Conservation (phyloP, 2,113 vertebrate genomes). For the Symphodus melops region DNA sequence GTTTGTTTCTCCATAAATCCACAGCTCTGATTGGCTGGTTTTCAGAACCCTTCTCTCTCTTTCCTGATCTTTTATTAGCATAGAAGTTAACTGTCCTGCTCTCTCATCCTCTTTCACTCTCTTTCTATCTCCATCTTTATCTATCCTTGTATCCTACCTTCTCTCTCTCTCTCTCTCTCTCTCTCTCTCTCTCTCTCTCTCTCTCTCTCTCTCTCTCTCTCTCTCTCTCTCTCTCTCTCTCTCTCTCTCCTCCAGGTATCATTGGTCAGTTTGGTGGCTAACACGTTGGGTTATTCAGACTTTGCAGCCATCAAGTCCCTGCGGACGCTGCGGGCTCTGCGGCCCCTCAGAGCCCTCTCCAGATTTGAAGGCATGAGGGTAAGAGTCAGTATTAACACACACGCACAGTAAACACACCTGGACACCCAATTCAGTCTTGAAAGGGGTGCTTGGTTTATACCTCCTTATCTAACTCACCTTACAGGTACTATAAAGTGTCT, state of each 20-base stretch:
- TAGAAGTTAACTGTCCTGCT: constrained; percentile 40
- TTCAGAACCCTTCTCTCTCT: neutral
- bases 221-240: no score
- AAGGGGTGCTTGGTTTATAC: neutral
- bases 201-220: neutral
- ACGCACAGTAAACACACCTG: constrained; percentile 10
- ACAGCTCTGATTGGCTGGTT: constrained; percentile 5
- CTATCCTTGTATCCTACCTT: neutral
- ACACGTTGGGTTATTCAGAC: constrained; percentile 93
- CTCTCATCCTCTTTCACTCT: neutral
- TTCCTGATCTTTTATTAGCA: constrained; percentile 15
- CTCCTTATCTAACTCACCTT: no score
- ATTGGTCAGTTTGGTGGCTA: constrained; percentile 93
- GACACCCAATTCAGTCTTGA: neutral
- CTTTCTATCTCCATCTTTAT: neutral
- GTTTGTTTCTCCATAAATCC: neutral
- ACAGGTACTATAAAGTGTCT: no score
- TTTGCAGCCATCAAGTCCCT: constrained; percentile 98
- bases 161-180: neutral
- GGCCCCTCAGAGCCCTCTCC: constrained; percentile 94
- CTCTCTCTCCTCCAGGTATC: constrained; percentile 88
- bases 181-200: constrained; percentile 37
- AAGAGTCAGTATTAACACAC: constrained; percentile 80
- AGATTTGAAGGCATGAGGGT: constrained; percentile 99
- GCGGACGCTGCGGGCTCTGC: constrained; percentile 92